A percentile compares a stretch with the other conserved stretches of the same genome.
phyloP scores from a whole-genome alignment of 2,888 invertebrate species.

The Hanleya hanleyi region DNA sequence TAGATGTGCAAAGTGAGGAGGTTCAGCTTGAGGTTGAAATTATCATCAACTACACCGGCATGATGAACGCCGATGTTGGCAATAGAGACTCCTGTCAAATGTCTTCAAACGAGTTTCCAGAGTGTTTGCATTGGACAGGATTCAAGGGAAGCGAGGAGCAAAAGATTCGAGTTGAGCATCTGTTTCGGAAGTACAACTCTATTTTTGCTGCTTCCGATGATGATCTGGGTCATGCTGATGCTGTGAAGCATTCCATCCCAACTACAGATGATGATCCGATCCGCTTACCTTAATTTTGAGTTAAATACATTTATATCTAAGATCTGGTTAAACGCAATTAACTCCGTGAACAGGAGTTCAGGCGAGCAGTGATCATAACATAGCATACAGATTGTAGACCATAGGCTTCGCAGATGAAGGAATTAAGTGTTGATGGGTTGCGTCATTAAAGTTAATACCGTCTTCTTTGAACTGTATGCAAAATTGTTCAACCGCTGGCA shows the following conservation, averaged over 20 bases:
- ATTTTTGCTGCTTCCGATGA: not conserved
- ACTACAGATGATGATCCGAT: conserved; percentile 9
- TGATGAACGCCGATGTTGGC: too few species aligned
- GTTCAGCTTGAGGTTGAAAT: not conserved
- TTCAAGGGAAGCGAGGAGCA: not conserved
- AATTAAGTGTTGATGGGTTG: too few species aligned
- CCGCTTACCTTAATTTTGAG: not conserved
- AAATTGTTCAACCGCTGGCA: too few species aligned
- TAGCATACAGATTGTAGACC: conserved; percentile 15
- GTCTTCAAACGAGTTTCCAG: not conserved
- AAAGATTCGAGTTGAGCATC: not conserved
- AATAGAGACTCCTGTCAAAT: too few species aligned
- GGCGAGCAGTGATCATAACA: conserved; percentile 19
- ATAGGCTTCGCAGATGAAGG: too few species aligned
- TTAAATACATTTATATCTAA: not conserved
- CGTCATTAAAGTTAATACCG: too few species aligned
- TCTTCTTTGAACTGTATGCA: too few species aligned
- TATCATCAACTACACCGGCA: not conserved
- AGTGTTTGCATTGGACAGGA: not conserved
- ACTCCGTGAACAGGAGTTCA: not conserved
- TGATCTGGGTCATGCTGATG: not conserved
- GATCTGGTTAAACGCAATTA: not conserved
- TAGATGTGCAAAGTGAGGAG: not conserved
- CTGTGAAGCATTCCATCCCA: not conserved
- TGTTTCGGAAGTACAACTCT: not conserved